Evolutionary conservation across 2,888 invertebrate species (phyloP).

Genomic region (Aphidoletes aphidimyza): DNA sequence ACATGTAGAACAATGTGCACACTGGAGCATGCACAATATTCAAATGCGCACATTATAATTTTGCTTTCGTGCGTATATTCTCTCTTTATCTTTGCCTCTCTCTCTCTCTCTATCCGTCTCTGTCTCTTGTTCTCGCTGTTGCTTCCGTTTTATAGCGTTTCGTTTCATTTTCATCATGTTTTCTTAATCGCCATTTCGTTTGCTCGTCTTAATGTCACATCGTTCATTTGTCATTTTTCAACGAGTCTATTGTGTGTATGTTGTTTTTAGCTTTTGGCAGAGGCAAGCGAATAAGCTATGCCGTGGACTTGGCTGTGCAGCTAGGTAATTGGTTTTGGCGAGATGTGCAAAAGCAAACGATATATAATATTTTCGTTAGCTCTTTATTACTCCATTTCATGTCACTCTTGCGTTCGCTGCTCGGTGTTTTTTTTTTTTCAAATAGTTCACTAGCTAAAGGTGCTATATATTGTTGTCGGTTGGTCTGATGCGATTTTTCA

Average conservation of each 20-base stretch:
- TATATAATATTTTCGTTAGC: too few relatives aligned
- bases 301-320: too few relatives aligned
- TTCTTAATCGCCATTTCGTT: constrained; percentile 43
- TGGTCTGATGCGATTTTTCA: constrained; percentile 42
- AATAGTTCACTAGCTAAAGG: too few relatives aligned
- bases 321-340: not conserved
- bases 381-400: not conserved
- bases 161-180: constrained; percentile 32
- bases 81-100: too few relatives aligned
- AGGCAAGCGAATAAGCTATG: too few relatives aligned
- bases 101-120: too few relatives aligned
- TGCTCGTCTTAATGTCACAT: constrained; percentile 27
- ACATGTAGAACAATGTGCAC: not conserved
- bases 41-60: not conserved
- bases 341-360: too few relatives aligned
- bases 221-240: not conserved
- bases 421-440: too few relatives aligned
- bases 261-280: too few relatives aligned
- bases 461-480: not conserved
- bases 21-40: constrained; percentile 17
- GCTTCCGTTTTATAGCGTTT: not conserved
- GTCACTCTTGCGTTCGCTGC: not conserved
- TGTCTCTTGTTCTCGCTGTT: not conserved
- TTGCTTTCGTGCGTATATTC: too few relatives aligned
- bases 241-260: not conserved